Evolutionary conservation across 2,797 vertebrate genomes (phyloP), one percentile per base, ranked within the genome.

Genomic region (Eulemur coronatus): DNA sequence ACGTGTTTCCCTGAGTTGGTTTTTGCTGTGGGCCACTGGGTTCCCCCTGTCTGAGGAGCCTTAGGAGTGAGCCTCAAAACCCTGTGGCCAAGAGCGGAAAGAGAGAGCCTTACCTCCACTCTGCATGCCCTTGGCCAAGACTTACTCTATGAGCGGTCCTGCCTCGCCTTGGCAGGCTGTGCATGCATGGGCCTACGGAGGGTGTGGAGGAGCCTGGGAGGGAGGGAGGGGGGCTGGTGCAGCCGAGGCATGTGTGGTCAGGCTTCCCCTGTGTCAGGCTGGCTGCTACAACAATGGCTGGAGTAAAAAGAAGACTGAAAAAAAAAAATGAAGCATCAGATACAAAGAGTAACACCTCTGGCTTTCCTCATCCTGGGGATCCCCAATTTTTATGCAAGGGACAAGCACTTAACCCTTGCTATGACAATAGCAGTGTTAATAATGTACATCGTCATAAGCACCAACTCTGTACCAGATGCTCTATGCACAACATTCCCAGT

Each of bases 71-170:
- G 18, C 18, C 35, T 81, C 52, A 22, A 41, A 76, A 43, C 15
- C 22, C 61, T 35, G 43, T 35, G 8, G 22, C 26, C 26, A 22
- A 38, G 30, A 61, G 14, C 24, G 5, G 30, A 72, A 72, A 17
- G n/a, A 35, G 59, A 24, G 4, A n/a, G 17, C 3, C 14, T n/a
- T 11, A 14, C 4, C 14, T 69, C 5, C 6, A 4, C 4, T 15
- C 22, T 22, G 4, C 5, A 0, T 2, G 0, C 11, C 7, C 0
- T 3, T 3, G 0, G 17, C 14, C 11, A 80, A n/a, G 26, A 55
- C 1, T 1, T 1, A 1, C 2, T 35, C 9, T 0, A 26, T 9
- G 20, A n/a, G 13, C 38, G 17, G 9, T 17, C 4, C 4, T 1
- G 1, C 30, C 43, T 30, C 1, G 4, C 3, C 1, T 20, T 6